These are phyloP conservation scores for Tragelaphus buxtoni DNA, from an alignment of 2,113 vertebrate genomes.

Conservation along the genomic window DNA sequence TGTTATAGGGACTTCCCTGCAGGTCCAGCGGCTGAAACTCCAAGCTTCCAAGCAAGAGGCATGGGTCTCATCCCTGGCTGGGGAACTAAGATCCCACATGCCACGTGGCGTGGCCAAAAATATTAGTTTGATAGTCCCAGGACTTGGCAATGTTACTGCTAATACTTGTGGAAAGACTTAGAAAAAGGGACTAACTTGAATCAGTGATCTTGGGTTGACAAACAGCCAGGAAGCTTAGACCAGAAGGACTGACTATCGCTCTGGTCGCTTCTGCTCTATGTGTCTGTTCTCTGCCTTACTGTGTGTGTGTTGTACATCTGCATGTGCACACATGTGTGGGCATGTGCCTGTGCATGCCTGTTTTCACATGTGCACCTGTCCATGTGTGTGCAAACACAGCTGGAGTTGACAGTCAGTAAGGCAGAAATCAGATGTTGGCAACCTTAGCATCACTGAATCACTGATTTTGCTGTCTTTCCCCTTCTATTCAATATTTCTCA, in stretches of 20 bases:
- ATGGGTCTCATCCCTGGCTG: neutral
- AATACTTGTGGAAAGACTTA: neutral
- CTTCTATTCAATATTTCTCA: neutral
- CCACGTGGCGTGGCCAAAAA: neutral
- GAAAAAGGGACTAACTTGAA: neutral
- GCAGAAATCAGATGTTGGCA: neutral
- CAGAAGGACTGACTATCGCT: neutral
- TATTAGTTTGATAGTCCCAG: rapidly evolving
- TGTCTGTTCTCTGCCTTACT: neutral
- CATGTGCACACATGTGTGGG: rapidly evolving
- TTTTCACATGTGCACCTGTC: rapidly evolving
- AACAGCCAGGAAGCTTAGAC: neutral
- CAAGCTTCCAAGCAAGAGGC: neutral
- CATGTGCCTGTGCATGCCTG: rapidly evolving
- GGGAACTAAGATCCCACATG: neutral
- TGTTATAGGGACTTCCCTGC: neutral
- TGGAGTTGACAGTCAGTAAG: neutral
- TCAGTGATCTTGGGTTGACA: neutral
- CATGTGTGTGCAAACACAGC: rapidly evolving
- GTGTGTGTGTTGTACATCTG: rapidly evolving
- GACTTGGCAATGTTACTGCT: rapidly evolving
- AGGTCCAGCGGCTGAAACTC: neutral
- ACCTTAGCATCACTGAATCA: neutral
- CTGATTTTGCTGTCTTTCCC: neutral
- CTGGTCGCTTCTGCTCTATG: rapidly evolving